These are phyloP conservation scores for Apus apus DNA, from an alignment of 2,113 vertebrate genomes.

Conservation along the genomic window DNA sequence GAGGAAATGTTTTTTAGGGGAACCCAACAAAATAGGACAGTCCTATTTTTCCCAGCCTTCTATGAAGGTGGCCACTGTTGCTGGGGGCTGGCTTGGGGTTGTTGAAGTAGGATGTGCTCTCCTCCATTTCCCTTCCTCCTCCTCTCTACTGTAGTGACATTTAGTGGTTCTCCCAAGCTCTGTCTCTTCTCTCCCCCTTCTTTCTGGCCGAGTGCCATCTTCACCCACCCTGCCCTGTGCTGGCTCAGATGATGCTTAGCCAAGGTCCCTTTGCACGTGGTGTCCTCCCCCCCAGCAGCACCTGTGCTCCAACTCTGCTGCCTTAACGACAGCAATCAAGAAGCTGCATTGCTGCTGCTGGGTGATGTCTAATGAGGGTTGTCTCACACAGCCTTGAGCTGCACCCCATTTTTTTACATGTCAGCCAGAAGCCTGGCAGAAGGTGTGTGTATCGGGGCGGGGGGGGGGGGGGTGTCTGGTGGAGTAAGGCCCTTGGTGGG, in stretches of 20 bases:
- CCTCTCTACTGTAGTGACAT: not conserved
- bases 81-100: not conserved
- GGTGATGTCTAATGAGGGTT: accelerated
- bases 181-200: not conserved
- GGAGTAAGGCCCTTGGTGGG: not conserved
- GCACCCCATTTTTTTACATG: not conserved
- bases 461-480: not conserved
- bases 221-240: not conserved
- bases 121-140: not conserved
- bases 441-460: not conserved
- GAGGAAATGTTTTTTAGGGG: not conserved
- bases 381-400: not conserved
- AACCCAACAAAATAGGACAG: not conserved
- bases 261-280: accelerated
- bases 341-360: not conserved
- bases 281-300: not conserved
- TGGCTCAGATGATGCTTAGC: not conserved
- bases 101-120: not conserved
- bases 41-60: not conserved
- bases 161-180: not conserved
- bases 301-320: not conserved
- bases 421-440: not conserved
- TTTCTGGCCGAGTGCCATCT: not conserved
- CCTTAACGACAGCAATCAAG: not conserved
- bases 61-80: not conserved